These are phyloP conservation scores for Callithrix jacchus DNA, from an alignment of 2,113 vertebrate genomes.

Conservation along the genomic window DNA sequence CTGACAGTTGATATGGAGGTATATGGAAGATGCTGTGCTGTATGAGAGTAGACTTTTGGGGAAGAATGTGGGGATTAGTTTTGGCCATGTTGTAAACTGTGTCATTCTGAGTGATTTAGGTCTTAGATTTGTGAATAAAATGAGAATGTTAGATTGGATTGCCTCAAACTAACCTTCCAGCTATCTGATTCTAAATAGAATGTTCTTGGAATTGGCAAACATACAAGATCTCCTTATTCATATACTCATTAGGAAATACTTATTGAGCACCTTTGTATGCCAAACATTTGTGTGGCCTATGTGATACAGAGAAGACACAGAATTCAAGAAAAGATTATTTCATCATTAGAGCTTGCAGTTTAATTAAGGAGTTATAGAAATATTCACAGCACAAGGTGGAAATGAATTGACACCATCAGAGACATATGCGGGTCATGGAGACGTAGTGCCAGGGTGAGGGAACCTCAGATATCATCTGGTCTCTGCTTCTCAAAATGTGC, in stretches of 20 bases:
- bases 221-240: not conserved
- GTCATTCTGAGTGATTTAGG: not conserved
- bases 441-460: not conserved
- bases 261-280: not conserved
- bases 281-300: not conserved
- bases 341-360: not conserved
- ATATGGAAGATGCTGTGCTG: not conserved
- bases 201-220: not conserved
- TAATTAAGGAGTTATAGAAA: not conserved
- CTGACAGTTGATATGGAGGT: not conserved
- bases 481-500: not conserved
- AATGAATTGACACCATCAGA: not conserved
- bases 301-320: not conserved
- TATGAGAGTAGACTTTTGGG: not conserved
- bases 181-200: slow-evolving; percentile 11
- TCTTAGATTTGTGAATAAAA: not conserved
- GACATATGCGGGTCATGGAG: not conserved
- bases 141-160: not conserved
- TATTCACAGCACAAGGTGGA: not conserved
- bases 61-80: not conserved
- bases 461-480: not conserved
- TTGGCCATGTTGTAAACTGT: not conserved
- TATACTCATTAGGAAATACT: not conserved
- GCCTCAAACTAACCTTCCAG: not conserved
- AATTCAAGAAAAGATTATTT: not conserved